Evolutionary conservation across 2,113 vertebrate genomes (phyloP).

Genomic region (Jaculus jaculus): DNA sequence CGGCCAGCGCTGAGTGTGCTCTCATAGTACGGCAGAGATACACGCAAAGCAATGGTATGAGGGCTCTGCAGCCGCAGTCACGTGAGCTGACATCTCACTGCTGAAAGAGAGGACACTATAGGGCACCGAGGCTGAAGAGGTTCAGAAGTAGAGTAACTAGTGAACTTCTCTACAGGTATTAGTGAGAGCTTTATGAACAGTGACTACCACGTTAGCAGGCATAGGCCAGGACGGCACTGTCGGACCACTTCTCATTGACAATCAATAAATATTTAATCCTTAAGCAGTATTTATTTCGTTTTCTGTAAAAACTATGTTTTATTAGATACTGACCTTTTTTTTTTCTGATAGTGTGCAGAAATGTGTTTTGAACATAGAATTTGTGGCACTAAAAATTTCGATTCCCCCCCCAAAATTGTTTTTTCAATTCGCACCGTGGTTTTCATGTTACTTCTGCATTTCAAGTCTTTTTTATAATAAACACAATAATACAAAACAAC

Average conservation of each 20-base stretch:
- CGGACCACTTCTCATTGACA: neutral
- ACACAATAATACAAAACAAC: constrained; percentile 25
- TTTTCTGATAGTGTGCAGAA: neutral
- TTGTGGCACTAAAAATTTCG: neutral
- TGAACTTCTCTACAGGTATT: neutral
- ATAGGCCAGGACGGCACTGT: neutral
- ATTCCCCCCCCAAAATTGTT: too few relatives aligned
- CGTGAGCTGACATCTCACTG: neutral
- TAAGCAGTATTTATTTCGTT: neutral
- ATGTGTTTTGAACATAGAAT: neutral
- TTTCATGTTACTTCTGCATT: constrained; percentile 1
- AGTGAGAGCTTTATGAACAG: neutral
- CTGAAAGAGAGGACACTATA: neutral
- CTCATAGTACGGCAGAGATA: neutral
- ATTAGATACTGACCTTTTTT: neutral
- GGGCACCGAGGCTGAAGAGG: too few relatives aligned
- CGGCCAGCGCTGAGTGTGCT: neutral
- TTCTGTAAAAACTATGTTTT: neutral
- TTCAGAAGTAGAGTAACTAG: neutral
- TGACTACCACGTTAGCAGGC: neutral
- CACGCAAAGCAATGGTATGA: too few relatives aligned
- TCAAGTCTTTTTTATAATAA: neutral
- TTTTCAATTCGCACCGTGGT: neutral
- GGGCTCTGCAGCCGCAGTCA: neutral
- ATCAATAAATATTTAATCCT: neutral